Conservation (phyloP, 2,888 invertebrate species). For the Oasisia sp. region DNA sequence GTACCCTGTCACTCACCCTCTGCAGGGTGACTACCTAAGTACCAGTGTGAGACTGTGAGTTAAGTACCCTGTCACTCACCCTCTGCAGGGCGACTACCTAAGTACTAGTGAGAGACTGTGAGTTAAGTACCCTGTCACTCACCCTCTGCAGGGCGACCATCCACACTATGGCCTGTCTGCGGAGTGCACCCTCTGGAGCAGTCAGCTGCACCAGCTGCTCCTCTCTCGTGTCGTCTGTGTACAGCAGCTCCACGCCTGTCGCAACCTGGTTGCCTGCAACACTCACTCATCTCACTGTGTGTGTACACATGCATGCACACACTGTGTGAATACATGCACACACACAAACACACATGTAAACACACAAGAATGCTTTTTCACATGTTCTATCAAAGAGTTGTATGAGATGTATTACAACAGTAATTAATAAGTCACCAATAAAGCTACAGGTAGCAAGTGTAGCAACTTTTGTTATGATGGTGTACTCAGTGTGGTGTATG, state of each 20-base stretch:
- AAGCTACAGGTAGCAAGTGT: neutral
- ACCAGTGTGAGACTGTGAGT: too few species aligned
- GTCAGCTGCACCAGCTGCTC: neutral
- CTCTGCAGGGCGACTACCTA: too few species aligned
- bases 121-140: neutral
- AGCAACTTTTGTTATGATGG: neutral
- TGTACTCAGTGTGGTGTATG: too few species aligned
- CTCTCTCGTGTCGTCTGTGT: neutral
- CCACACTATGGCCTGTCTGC: neutral
- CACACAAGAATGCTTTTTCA: neutral
- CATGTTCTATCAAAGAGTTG: neutral
- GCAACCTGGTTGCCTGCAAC: conserved; percentile 8
- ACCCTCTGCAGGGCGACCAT: neutral
- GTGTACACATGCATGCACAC: neutral
- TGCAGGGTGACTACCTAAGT: too few species aligned
- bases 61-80: too few species aligned
- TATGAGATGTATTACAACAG: neutral
- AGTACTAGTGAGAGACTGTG: too few species aligned
- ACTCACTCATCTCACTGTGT: neutral
- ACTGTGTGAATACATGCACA: too few species aligned
- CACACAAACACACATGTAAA: too few species aligned
- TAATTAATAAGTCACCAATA: neutral
- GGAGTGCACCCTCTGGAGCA: neutral
- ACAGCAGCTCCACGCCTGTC: neutral
- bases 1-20: too few species aligned